Conservation (phyloP, 1,140 invertebrate genomes). For the Zophobas atratus region DNA sequence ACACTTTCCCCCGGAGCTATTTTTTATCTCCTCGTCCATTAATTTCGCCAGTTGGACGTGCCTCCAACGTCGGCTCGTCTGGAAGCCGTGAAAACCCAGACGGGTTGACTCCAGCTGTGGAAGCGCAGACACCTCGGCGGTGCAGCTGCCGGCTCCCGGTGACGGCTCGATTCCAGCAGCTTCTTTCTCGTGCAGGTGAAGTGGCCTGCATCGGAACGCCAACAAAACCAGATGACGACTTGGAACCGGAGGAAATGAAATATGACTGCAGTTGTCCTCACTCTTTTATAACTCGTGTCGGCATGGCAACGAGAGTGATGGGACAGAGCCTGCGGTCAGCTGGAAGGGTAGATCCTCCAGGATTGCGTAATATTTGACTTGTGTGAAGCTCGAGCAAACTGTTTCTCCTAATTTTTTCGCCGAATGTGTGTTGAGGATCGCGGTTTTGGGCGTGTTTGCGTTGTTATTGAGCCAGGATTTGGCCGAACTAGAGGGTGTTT, state of each 20-base stretch:
- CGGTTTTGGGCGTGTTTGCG: too few relatives aligned
- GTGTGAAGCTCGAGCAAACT: too few relatives aligned
- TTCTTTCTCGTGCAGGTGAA: not conserved
- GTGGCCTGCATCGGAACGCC: not conserved
- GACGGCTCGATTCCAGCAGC: not conserved
- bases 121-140: not conserved
- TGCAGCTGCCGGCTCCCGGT: not conserved
- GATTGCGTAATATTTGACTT: too few relatives aligned
- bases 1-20: too few relatives aligned
- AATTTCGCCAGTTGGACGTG: too few relatives aligned
- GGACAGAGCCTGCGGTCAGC: too few relatives aligned
- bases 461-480: too few relatives aligned
- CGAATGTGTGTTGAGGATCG: too few relatives aligned
- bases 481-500: too few relatives aligned
- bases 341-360: too few relatives aligned
- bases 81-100: not conserved
- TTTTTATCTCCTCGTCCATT: too few relatives aligned
- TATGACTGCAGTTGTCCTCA: slow-evolving; percentile 2
- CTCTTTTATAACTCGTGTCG: not conserved
- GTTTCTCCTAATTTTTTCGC: too few relatives aligned
- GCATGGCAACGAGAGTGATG: not conserved
- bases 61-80: not conserved
- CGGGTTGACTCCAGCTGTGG: slow-evolving; percentile 1
- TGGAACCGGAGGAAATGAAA: not conserved
- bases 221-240: not conserved